phyloP scores from a whole-genome alignment of 2,113 vertebrate species.

The Indicator maculatus region DNA sequence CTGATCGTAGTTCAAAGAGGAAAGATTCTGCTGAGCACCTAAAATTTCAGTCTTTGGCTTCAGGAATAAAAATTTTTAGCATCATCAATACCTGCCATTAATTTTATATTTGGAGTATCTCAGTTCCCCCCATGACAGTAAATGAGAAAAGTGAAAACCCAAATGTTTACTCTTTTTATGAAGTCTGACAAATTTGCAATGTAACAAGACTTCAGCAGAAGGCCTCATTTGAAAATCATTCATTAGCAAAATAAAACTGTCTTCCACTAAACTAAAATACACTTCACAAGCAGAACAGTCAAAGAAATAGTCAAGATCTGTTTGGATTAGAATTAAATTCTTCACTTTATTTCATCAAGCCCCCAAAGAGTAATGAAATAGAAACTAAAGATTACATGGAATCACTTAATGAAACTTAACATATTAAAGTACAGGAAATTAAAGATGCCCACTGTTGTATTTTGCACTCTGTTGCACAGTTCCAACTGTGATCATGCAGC shows the following conservation, averaged over 20 bases:
- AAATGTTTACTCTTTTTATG: background rate
- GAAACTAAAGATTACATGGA: background rate
- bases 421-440: background rate
- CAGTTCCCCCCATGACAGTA: background rate
- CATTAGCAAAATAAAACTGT: background rate
- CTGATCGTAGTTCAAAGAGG: background rate
- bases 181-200: background rate
- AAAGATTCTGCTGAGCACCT: background rate
- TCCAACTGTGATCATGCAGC: background rate
- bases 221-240: background rate
- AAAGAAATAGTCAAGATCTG: background rate
- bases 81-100: background rate
- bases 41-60: background rate
- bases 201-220: background rate
- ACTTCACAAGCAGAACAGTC: background rate
- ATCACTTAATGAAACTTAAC: background rate
- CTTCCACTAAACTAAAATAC: background rate
- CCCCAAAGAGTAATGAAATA: background rate
- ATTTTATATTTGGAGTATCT: background rate
- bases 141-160: background rate
- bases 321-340: background rate
- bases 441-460: conserved; percentile 6
- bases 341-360: background rate
- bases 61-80: background rate
- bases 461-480: background rate